Conservation (phyloP, 2,888 invertebrate genomes). For the Apotomis betuletana region DNA sequence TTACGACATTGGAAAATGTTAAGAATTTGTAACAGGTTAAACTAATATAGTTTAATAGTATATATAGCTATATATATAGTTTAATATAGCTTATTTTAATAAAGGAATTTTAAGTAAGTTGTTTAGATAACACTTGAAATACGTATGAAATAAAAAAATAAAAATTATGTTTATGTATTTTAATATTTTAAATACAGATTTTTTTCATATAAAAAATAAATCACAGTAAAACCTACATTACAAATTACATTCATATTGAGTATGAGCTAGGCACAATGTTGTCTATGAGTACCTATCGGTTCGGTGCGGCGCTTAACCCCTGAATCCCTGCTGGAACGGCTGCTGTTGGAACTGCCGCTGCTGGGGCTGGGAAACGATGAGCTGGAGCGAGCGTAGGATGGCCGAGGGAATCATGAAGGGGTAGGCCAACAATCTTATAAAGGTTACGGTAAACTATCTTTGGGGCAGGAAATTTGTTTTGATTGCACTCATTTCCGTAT, state of each 20-base stretch:
- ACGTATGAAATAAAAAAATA: not conserved
- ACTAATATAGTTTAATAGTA: too few relatives aligned
- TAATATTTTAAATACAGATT: conserved; percentile 18
- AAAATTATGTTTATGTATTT: conserved; percentile 13
- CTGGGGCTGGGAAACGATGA: conserved; percentile 67
- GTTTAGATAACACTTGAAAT: too few relatives aligned
- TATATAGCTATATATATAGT: too few relatives aligned
- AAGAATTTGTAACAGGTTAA: too few relatives aligned
- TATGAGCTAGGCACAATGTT: conserved; percentile 48
- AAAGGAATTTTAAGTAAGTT: too few relatives aligned
- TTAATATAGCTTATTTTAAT: too few relatives aligned
- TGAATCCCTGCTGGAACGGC: conserved; percentile 58
- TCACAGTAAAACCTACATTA: conserved; percentile 71
- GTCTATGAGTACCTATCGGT: conserved; percentile 39
- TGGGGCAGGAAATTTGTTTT: too few relatives aligned
- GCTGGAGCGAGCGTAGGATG: conserved; percentile 80
- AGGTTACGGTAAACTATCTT: too few relatives aligned
- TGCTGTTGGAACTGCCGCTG: conserved; percentile 61
- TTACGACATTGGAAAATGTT: too few relatives aligned
- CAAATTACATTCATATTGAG: conserved; percentile 53
- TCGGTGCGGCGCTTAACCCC: conserved; percentile 59
- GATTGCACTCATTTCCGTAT: too few relatives aligned
- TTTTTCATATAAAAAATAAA: conserved; percentile 62
- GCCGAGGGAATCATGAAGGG: too few relatives aligned
- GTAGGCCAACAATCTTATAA: too few relatives aligned